Evolutionary conservation across 1,140 invertebrate genomes (phyloP), one percentile per base, ranked within the genome.

Genomic region (Trachymyrmex cornetzi): DNA sequence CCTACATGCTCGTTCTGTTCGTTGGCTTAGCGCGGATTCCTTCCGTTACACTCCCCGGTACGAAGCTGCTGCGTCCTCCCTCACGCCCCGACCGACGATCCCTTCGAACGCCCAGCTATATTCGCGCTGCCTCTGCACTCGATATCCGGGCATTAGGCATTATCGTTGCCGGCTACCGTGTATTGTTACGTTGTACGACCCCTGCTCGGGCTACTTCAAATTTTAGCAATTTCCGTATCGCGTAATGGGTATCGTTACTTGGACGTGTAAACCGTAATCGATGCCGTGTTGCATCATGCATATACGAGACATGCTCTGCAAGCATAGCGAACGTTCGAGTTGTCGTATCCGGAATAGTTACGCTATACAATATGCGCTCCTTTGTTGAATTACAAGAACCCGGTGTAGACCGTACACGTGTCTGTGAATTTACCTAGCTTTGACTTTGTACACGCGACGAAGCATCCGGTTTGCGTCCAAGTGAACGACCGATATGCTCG

Each of bases 131-230:
- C 90, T 88, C 90, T 89, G 90, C 85, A 90, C 81, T 88, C 89
- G 86, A 90, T 90, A 90, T 90, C 86, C 89, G 89, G 80, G 86
- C 69, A 90, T 90, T 90, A 87, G 80, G 89, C 66, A 81, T 88
- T 90, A 90, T 90, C 85, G 75, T 89, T 89, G 77, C 75, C 74
- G 59, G 61, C 69, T 72, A 22, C 59, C 59, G 71, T 59, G 64
- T 55, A 53, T 34, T 19, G 30, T 34, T 50, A 38, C 74, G 57
- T 79, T 16, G 67, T 71, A 57, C 61, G 67, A 82, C 66, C 66
- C 5, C 69, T 11, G 84, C 87, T 0, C 87, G 27, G n/a, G 71
- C 85, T 79, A 64, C 82, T 79, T 66, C 30, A 87, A 90, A 90
- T 90, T 90, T 90, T 89, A 84, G 71, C 80, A 75, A 57, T 84